These are phyloP conservation scores for Lophotriccus pileatus DNA, from an alignment of 2,797 vertebrate species.

Conservation along the genomic window DNA sequence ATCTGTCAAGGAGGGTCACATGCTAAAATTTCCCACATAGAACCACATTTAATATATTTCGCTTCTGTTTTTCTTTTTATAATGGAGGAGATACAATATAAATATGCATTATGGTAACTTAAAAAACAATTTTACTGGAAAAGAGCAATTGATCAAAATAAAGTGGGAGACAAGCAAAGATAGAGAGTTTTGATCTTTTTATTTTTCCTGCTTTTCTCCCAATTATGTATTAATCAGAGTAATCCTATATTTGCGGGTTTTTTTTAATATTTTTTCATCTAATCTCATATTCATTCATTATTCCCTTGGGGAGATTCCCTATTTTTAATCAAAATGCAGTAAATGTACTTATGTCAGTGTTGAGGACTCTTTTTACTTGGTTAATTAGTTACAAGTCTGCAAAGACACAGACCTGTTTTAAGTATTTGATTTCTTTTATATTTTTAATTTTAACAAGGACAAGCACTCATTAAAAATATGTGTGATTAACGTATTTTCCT, in stretches of 20 bases:
- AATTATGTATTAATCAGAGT: background rate
- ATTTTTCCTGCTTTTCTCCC: background rate
- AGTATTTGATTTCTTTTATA: background rate
- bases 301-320: background rate
- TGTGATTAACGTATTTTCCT: background rate
- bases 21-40: background rate
- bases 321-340: background rate
- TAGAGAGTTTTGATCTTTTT: rapidly evolving
- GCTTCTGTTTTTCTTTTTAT: background rate
- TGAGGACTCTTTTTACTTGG: background rate
- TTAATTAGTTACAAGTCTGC: background rate
- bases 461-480: background rate
- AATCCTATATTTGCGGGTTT: background rate
- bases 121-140: background rate
- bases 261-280: background rate
- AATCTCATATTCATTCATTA: background rate
- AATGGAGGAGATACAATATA: background rate
- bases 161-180: background rate
- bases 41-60: background rate
- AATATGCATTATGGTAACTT: background rate
- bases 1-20: background rate
- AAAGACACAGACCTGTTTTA: background rate
- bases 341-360: background rate
- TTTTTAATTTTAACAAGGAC: background rate
- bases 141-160: background rate